Conservation (phyloP, 1,140 invertebrate genomes). For the Bombus huntii region DNA sequence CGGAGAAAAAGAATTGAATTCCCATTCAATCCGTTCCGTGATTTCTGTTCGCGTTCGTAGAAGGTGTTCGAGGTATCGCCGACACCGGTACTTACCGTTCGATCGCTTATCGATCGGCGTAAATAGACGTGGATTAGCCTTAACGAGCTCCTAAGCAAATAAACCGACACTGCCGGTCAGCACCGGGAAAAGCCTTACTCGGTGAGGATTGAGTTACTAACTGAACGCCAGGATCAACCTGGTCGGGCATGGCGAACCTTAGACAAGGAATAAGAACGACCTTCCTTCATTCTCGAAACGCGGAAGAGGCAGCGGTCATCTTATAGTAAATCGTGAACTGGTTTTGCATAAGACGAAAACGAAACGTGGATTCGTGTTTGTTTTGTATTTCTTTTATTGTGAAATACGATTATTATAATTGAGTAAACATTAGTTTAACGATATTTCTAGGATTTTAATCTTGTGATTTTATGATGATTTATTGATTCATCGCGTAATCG, state of each 20-base stretch:
- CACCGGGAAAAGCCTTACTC: conserved; percentile 46
- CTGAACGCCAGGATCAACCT: conserved; percentile 33
- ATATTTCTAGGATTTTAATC: neutral
- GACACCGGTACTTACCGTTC: conserved; percentile 45
- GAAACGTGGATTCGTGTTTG: neutral
- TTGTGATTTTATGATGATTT: neutral
- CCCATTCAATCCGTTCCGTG: conserved; percentile 31
- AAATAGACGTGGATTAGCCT: conserved; percentile 62
- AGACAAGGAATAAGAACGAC: neutral
- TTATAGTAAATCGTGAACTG: neutral
- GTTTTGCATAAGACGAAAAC: neutral
- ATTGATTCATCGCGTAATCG: no score
- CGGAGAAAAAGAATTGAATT: neutral
- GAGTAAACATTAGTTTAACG: neutral
- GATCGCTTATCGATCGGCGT: conserved; percentile 53
- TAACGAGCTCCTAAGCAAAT: conserved; percentile 55
- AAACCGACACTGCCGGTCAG: conserved; percentile 37
- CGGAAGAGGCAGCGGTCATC: neutral
- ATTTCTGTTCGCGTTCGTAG: conserved; percentile 12
- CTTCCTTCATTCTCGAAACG: neutral
- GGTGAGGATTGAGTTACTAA: conserved; percentile 57
- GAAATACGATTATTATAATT: neutral
- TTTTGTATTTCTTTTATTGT: neutral
- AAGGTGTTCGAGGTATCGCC: conserved; percentile 40
- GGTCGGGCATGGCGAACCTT: neutral